phyloP scores from a whole-genome alignment of 2,888 invertebrate species.

The Lasius platythorax region DNA sequence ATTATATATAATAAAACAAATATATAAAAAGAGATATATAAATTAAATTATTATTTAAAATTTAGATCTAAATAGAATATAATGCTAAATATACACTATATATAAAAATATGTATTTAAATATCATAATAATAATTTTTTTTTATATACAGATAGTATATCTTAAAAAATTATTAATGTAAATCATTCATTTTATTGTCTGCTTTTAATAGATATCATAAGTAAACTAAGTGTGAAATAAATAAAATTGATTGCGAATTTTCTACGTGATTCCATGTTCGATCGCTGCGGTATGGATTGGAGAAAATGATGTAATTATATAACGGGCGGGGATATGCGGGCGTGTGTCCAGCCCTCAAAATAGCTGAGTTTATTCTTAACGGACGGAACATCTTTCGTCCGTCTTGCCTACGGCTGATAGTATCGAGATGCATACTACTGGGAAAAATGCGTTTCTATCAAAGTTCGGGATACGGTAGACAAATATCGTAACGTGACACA shows the following conservation, averaged over 20 bases:
- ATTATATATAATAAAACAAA: not conserved
- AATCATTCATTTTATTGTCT: not conserved
- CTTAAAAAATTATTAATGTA: not conserved
- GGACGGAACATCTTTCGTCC: conserved; percentile 81
- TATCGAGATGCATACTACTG: conserved; percentile 53
- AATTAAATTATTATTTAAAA: not conserved
- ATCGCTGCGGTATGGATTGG: conserved; percentile 73
- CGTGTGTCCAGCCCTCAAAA: conserved; percentile 84
- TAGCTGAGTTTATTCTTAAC: conserved; percentile 85
- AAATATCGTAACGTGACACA: not conserved
- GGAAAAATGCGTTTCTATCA: conserved; percentile 24
- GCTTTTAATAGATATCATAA: not conserved
- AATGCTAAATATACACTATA: not conserved
- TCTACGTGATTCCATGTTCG: conserved; percentile 46
- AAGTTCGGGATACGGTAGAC: not conserved
- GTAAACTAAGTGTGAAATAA: not conserved
- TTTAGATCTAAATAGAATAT: not conserved
- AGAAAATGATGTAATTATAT: conserved; percentile 83
- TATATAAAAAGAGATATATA: not conserved
- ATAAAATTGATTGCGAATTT: not conserved
- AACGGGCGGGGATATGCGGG: conserved; percentile 81
- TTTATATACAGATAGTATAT: not conserved
- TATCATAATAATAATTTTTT: not conserved
- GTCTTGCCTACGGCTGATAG: conserved; percentile 74
- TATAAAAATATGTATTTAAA: not conserved